Evolutionary conservation across 2,888 invertebrate species (phyloP), one percentile per base, ranked within the genome.

Genomic region (Stenotaenia linearis): DNA sequence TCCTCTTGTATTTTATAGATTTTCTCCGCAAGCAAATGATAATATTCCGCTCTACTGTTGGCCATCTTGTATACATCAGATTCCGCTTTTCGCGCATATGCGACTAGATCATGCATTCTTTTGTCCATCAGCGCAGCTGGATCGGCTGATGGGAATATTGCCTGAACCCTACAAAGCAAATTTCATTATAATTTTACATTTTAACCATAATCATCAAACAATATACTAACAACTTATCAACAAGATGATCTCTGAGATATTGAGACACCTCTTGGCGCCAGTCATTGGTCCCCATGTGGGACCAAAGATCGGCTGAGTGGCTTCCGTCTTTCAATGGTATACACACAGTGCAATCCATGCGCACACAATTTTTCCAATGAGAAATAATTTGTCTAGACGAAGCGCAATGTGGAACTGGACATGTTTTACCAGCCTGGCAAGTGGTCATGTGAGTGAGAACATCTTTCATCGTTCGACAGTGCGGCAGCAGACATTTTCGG

Each of bases 1-100:
- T 98, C 98, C 85, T 98, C 99, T 86, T 98, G 98, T 83, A 99
- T 99, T 88, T 99, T 99, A 87, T 99, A 99, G 83, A 99, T 99
- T 87, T 99, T 99, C 87, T 99, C 98, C 0, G 99, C 99, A 80
- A 99, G 89, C 82, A 99, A 88, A 85, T 99, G 98, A 87, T 99
- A 99, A 88, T 99, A 99, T 85, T 98, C 98, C 0, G 98, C 98
- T 86, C 97, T 90, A 79, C 96, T 96, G 85, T 97, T 96, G 0
- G 98, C 98, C 91, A 95, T 94, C 87, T 97, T 97, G 86, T 98
- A 99, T 98, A 99, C 99, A 85, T 99, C 98, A 69, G 97, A 96
- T 88, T 99, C 99, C 0, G 99, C 98, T 89, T 99, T 99, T 83
- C 96, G 90, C 79, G 99, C 99, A 86, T 99, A 99, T 1, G 96